A percentile compares a stretch with the other conserved stretches of the same genome.
phyloP scores from a whole-genome alignment of 64 coral and sea anemone genomes.

The Stichodactyla mertensii region DNA sequence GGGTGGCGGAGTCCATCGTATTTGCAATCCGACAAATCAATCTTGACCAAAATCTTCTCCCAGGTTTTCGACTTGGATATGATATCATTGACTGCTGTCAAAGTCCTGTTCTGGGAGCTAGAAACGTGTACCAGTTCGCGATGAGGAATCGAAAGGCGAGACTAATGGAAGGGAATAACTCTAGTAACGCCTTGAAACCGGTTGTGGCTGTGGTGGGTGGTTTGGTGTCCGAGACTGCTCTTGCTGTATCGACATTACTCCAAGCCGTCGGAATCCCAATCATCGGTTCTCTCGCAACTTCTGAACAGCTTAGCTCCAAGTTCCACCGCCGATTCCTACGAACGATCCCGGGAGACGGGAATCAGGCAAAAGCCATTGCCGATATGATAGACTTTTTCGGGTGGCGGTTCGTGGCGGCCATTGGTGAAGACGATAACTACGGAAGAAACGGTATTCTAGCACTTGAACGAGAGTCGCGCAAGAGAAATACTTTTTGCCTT shows the following conservation, averaged over 20 bases:
- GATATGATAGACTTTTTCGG: conserved; percentile 45
- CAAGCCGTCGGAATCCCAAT: conserved; percentile 19
- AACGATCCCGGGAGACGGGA: conserved; percentile 17
- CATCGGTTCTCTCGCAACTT: conserved; percentile 8
- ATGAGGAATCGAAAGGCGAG: neutral
- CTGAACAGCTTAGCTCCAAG: conserved; percentile 13
- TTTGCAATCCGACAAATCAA: conserved; percentile 17
- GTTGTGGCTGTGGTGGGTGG: conserved; percentile 19
- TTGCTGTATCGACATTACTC: neutral
- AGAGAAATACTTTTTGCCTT: neutral
- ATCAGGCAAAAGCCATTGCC: conserved; percentile 44
- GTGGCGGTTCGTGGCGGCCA: conserved; percentile 56
- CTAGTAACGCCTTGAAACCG: neutral
- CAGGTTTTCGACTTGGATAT: conserved; percentile 1
- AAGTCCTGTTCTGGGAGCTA: conserved; percentile 15
- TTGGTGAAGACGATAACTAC: conserved; percentile 29
- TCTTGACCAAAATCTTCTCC: neutral
- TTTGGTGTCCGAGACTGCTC: conserved; percentile 4
- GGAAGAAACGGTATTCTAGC: conserved; percentile 11
- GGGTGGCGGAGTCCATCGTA: conserved; percentile 13
- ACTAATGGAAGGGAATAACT: neutral
- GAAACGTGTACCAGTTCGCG: conserved; percentile 7
- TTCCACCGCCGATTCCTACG: neutral
- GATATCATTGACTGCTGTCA: conserved; percentile 11
- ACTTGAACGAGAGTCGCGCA: neutral